These are phyloP conservation scores for Schizopygopsis malacanthus DNA, from an alignment of 2,797 vertebrate species.

Conservation along the genomic window DNA sequence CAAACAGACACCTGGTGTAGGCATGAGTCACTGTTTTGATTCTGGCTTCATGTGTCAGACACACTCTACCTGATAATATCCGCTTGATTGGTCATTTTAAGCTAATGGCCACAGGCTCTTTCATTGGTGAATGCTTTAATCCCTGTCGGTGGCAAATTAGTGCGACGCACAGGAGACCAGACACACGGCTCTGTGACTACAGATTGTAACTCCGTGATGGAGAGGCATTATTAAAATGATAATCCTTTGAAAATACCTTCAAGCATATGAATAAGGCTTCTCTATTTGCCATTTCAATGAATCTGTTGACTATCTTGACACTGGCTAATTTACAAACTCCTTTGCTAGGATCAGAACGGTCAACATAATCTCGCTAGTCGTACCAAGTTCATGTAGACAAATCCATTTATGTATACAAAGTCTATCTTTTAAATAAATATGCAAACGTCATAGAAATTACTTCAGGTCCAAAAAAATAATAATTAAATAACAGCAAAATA, in stretches of 20 bases:
- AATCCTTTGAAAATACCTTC: conserved; percentile 23
- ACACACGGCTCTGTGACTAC: neutral
- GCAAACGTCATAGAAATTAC: neutral
- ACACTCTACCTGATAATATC: neutral
- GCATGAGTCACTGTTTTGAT: conserved; percentile 19
- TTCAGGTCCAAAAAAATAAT: neutral
- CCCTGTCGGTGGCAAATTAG: conserved; percentile 16
- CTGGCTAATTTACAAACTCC: conserved; percentile 9
- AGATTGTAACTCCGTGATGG: neutral
- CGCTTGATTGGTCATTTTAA: conserved; percentile 23
- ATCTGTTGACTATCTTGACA: neutral
- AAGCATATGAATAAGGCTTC: neutral
- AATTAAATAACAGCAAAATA: neutral
- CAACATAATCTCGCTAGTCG: neutral
- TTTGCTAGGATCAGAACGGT: neutral
- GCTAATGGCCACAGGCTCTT: neutral
- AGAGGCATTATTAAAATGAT: neutral
- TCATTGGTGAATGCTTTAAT: conserved; percentile 17
- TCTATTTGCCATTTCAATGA: conserved; percentile 6
- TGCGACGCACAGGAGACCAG: neutral
- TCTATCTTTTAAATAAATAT: neutral
- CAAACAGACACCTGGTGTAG: conserved; percentile 20
- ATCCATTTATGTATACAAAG: neutral
- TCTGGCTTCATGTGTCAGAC: neutral
- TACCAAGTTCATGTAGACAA: neutral